A percentile compares a stretch with the other conserved stretches of the same genome.
Conservation (phyloP, 1,140 invertebrate genomes). For the Dolichoris vasculosae region DNA sequence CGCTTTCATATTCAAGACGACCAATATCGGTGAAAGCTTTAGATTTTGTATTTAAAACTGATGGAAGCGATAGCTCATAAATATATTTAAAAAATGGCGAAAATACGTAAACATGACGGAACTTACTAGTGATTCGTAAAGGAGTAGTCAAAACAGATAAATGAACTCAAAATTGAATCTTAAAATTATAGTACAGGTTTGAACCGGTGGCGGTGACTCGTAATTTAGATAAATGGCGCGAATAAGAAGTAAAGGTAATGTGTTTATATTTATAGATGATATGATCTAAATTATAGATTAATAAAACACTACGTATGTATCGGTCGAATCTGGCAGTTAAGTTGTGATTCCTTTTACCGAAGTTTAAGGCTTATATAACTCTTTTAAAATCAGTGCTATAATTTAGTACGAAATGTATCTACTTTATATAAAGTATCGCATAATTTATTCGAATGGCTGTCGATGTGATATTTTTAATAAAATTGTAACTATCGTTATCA, state of each 20-base stretch:
- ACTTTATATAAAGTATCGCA: too few relatives aligned
- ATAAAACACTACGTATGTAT: neutral
- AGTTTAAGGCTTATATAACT: too few relatives aligned
- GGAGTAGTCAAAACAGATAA: neutral
- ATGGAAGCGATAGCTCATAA: neutral
- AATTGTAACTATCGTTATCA: too few relatives aligned
- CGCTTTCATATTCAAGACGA: neutral
- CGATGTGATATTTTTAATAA: too few relatives aligned
- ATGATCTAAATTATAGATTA: neutral
- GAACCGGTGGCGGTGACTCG: constrained; percentile 2
- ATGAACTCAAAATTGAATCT: neutral
- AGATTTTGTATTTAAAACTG: neutral
- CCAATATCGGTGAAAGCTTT: neutral
- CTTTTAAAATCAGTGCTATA: too few relatives aligned
- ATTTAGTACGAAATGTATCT: too few relatives aligned
- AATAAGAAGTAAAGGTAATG: neutral
- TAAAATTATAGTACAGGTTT: neutral
- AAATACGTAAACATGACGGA: too few relatives aligned
- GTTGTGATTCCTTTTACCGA: too few relatives aligned
- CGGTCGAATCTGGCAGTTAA: neutral
- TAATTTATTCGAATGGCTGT: too few relatives aligned
- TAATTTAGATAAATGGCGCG: constrained; percentile 30
- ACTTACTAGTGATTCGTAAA: neutral
- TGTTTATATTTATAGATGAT: neutral
- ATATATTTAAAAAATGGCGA: too few relatives aligned